Evolutionary conservation across 2,113 vertebrate species (phyloP).

Genomic region (Anolis carolinensis): DNA sequence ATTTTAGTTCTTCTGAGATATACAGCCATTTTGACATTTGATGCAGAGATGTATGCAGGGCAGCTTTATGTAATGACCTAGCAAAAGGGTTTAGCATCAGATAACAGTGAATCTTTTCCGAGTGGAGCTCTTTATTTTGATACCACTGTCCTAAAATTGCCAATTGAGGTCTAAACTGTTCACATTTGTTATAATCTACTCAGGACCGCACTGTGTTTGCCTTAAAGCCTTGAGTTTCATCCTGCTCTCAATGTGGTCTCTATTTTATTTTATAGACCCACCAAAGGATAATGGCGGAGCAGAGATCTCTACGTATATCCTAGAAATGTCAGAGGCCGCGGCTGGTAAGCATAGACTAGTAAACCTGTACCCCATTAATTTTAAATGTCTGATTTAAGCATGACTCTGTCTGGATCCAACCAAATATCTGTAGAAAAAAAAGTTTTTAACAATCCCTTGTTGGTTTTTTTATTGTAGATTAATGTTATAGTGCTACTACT

Average conservation of each 20-base stretch:
- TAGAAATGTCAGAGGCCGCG: conserved; percentile 75
- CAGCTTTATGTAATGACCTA: not conserved
- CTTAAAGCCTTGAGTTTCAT: not conserved
- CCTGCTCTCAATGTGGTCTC: not conserved
- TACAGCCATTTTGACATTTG: not conserved
- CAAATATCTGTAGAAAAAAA: accelerated
- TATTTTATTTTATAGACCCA: conserved; percentile 63
- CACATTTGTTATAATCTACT: not conserved
- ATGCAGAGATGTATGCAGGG: not conserved
- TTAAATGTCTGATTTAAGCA: not conserved
- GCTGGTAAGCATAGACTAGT: conserved; percentile 65
- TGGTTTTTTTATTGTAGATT: accelerated
- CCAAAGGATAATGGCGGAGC: conserved; percentile 81
- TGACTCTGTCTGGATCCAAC: not conserved
- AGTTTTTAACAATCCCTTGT: accelerated
- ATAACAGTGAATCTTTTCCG: not conserved
- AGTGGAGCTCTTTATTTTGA: not conserved
- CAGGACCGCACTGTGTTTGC: not conserved
- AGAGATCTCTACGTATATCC: conserved; percentile 73
- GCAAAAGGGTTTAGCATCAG: too few species aligned
- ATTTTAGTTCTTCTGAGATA: not conserved
- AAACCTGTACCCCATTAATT: not conserved
- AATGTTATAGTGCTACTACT: too few species aligned
- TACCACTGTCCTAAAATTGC: too few species aligned
- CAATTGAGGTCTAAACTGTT: not conserved